A percentile compares a stretch with the other conserved stretches of the same genome.
phyloP scores from a whole-genome alignment of 2,888 invertebrate species.

The Amphipyra berbera region DNA sequence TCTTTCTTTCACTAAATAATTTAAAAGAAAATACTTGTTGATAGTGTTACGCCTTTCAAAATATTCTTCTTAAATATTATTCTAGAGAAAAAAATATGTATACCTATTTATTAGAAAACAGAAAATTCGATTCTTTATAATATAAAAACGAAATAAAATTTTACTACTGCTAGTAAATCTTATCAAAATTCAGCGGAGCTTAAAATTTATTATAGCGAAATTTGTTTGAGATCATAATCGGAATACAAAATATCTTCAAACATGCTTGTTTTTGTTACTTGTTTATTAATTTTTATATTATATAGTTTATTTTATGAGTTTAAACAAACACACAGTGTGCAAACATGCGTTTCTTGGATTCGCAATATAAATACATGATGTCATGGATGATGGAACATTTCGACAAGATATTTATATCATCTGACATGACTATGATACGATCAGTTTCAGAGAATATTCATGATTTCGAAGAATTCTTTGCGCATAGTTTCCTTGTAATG shows the following conservation, averaged over 20 bases:
- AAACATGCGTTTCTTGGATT: conserved; percentile 27
- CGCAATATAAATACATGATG: conserved; percentile 15
- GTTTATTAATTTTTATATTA: conserved; percentile 16
- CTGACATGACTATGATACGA: conserved; percentile 30
- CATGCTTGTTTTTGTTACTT: conserved; percentile 22
- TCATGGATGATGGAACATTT: conserved; percentile 22
- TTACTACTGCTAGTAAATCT: conserved; percentile 44
- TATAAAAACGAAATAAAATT: conserved; percentile 27
- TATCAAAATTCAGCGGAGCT: conserved; percentile 40
- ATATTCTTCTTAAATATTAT: too few relatives aligned
- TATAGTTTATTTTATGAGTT: conserved; percentile 7
- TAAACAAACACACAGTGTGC: conserved; percentile 6
- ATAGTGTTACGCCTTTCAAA: too few relatives aligned
- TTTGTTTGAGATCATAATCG: conserved; percentile 50
- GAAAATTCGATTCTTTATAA: conserved; percentile 10
- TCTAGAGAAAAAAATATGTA: not conserved
- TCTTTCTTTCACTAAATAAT: too few relatives aligned
- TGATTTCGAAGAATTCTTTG: not conserved
- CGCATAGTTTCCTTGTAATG: not conserved
- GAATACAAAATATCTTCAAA: conserved; percentile 25
- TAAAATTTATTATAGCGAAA: conserved; percentile 36
- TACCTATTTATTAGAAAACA: not conserved
- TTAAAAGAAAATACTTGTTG: too few relatives aligned
- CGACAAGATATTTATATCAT: conserved; percentile 24
- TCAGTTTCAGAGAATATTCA: conserved; percentile 21